Conservation (phyloP, 2,113 vertebrate species). For the Suncus etruscus region DNA sequence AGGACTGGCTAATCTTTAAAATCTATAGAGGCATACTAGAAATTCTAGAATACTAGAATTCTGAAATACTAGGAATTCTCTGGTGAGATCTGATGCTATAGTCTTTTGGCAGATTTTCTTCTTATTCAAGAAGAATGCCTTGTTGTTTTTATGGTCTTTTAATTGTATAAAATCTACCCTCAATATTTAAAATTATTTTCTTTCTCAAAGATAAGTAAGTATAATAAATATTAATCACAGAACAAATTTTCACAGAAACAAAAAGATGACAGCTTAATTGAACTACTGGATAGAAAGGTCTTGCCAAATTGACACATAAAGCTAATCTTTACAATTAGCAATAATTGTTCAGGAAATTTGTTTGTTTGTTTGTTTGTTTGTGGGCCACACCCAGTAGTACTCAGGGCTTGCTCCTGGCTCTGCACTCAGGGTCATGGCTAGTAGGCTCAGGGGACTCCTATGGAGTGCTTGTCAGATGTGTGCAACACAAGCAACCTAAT, state of each 20-base stretch:
- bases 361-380: too few relatives aligned
- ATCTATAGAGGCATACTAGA: too few relatives aligned
- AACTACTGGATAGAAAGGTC: too few relatives aligned
- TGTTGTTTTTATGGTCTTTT: neutral
- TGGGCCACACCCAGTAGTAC: too few relatives aligned
- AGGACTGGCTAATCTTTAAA: neutral
- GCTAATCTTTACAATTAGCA: neutral
- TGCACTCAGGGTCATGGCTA: too few relatives aligned
- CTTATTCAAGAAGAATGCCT: neutral
- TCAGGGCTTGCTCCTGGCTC: too few relatives aligned
- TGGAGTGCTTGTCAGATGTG: too few relatives aligned
- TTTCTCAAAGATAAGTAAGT: slow-evolving; percentile 20
- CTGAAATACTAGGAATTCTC: neutral
- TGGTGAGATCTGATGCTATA: neutral
- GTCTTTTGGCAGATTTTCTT: neutral
- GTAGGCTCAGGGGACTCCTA: too few relatives aligned
- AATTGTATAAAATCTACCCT: neutral
- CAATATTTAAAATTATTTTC: neutral
- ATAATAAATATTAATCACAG: slow-evolving; percentile 21
- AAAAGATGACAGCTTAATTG: too few relatives aligned
- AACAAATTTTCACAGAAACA: too few relatives aligned
- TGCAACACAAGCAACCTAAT: too few relatives aligned
- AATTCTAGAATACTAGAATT: neutral
- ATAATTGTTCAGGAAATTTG: neutral
- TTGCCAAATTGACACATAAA: neutral